Conservation (phyloP, 2,113 vertebrate genomes). For the Danionella cerebrum region DNA sequence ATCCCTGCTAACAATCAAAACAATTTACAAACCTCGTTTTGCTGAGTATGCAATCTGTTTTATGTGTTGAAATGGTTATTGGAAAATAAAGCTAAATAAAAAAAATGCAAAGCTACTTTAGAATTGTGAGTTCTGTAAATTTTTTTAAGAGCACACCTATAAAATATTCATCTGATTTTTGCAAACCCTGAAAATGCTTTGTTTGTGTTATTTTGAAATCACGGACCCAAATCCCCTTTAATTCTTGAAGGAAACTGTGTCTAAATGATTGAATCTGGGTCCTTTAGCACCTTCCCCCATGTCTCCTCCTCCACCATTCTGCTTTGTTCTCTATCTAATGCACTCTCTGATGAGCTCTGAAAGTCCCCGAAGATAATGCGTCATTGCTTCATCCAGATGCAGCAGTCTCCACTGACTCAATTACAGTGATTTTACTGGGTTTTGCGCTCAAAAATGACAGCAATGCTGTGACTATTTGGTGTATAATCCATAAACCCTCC, state of each 20-base stretch:
- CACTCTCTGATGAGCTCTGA: conserved; percentile 46
- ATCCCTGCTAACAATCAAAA: too few species aligned
- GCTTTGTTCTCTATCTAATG: conserved; percentile 3
- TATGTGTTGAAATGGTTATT: too few species aligned
- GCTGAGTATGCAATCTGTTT: too few species aligned
- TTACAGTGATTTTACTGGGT: background rate
- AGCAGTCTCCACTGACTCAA: background rate
- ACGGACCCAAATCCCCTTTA: background rate
- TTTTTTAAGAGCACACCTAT: too few species aligned
- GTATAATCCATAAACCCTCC: background rate
- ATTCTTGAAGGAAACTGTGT: background rate
- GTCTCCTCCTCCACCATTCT: background rate
- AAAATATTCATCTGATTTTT: too few species aligned
- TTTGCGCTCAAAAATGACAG: background rate
- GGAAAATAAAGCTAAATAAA: too few species aligned
- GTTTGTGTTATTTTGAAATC: background rate
- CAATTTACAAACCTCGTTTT: too few species aligned
- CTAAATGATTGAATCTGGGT: too few species aligned
- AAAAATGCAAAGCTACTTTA: too few species aligned
- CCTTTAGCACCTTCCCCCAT: conserved; percentile 40
- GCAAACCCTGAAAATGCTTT: too few species aligned
- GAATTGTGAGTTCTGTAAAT: too few species aligned
- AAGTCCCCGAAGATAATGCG: conserved; percentile 45
- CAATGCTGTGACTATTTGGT: background rate
- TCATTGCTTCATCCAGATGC: conserved; percentile 32